Percentiles rank a stretch among this genome's conserved stretches.
Conservation (phyloP, 1,140 invertebrate genomes). For the Drosophila nikananu region DNA sequence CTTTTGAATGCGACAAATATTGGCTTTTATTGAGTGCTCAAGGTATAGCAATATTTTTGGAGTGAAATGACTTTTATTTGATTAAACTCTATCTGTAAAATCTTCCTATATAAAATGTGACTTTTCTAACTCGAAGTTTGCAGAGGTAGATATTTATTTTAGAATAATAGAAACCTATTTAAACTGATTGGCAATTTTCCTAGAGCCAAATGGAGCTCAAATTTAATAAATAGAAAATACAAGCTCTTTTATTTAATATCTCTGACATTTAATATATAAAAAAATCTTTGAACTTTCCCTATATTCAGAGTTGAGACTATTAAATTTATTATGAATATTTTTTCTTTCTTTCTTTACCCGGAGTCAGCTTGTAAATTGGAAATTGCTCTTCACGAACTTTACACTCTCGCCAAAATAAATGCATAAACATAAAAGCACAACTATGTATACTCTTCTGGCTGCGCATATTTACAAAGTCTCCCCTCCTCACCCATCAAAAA, state of each 20-base stretch:
- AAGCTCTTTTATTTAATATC: neutral
- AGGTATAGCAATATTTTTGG: constrained; percentile 7
- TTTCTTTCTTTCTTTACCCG: neutral
- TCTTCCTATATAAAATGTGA: neutral
- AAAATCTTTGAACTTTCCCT: neutral
- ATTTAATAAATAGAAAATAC: neutral
- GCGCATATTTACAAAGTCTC: neutral
- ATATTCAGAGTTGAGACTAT: too few relatives aligned
- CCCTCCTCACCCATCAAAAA: neutral
- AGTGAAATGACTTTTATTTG: neutral
- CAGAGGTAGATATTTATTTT: neutral
- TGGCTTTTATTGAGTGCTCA: constrained; percentile 57
- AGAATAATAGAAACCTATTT: accelerated
- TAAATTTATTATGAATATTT: constrained; percentile 3
- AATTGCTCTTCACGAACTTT: constrained; percentile 3
- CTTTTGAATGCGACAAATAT: constrained; percentile 39
- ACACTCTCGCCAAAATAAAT: constrained; percentile 15
- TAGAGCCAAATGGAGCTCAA: neutral
- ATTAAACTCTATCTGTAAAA: neutral
- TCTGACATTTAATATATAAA: neutral
- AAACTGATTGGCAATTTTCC: neutral
- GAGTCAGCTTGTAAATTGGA: constrained; percentile 9
- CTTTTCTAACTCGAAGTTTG: neutral
- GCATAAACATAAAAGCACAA: constrained; percentile 24
- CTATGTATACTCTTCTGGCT: neutral